Base-by-base conservation (phyloP, 2,888 invertebrate genomes). In the Steromphala cineraria region DNA sequence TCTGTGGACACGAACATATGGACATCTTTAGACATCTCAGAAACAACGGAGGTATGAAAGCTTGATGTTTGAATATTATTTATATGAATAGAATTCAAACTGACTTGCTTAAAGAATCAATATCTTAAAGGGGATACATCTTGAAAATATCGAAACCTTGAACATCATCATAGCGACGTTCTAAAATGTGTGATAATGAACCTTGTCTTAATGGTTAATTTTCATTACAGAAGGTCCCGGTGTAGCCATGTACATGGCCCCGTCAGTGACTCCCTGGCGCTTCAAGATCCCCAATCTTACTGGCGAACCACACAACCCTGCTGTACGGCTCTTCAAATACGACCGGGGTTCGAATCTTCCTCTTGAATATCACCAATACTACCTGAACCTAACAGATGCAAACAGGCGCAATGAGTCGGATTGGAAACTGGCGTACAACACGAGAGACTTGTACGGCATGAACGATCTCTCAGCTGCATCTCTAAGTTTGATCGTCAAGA, bases 351-450 rank as follows among this genome's bases (percentile, higher is more conserved):
- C 89, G 7, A 90, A 91, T 15, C 93, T 96, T 96, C 96, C 97
- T 83, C 94, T 97, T 92, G 97, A 98, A 94, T 97, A 97, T 94
- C 96, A 96, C 19, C 98, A 98, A 94, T 98, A 96, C 93, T 98
- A 96, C 94, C 94, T 98, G 93, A 97, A 98, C 94, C 94, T 98
- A 90, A 91, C 91, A 0, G 95, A 95, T n/a, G 95, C 95, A 85
- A 95, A 95, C 89, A 89, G 90, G 55, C 94, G 94, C 83, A 95
- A 95, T n/a, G 95, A 95, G 83, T 95, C 96, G 1, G 96, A 96
- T 89, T 98, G 98, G 98, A 94, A 95, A 81, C 94, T 96, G 2
- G 97, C 97, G 92, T 98, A 98, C 94, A 97, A 97, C 92, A 95
- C 97, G 87, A 96, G 96, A 53, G 95, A 95, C 81, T 95, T 95